Evolutionary conservation across 2,888 invertebrate genomes (phyloP).

Genomic region (Hemaris fuciformis): DNA sequence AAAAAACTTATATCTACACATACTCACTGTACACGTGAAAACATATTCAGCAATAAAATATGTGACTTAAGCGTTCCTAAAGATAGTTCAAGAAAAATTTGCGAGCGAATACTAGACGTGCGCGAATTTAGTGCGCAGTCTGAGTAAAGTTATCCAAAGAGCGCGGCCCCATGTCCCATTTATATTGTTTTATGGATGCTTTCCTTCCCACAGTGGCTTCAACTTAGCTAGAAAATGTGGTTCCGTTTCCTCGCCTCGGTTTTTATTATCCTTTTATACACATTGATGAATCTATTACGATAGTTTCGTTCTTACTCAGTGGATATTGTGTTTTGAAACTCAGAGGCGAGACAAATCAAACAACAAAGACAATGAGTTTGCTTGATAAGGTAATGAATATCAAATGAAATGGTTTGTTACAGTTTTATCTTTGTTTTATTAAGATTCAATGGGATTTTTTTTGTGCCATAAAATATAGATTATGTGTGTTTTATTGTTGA

Average conservation of each 20-base stretch:
- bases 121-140: slow-evolving; percentile 47
- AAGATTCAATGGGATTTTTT: too few relatives aligned
- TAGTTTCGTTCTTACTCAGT: neutral
- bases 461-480: too few relatives aligned
- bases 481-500: too few relatives aligned
- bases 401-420: too few relatives aligned
- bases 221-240: slow-evolving; percentile 55
- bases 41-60: neutral
- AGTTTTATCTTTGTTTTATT: too few relatives aligned
- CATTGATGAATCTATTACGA: slow-evolving; percentile 13
- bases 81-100: neutral
- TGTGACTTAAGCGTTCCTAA: neutral
- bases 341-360: neutral
- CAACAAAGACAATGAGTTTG: too few relatives aligned
- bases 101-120: slow-evolving; percentile 35
- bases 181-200: slow-evolving; percentile 75
- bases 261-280: slow-evolving; percentile 31
- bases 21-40: too few relatives aligned
- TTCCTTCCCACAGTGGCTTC: slow-evolving; percentile 56
- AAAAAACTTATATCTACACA: too few relatives aligned
- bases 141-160: slow-evolving; percentile 49
- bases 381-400: neutral
- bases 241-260: slow-evolving; percentile 49
- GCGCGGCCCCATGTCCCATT: slow-evolving; percentile 64
- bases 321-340: neutral